Evolutionary conservation across 2,113 vertebrate species (phyloP).

Genomic region (Brachypteracias leptosomus): DNA sequence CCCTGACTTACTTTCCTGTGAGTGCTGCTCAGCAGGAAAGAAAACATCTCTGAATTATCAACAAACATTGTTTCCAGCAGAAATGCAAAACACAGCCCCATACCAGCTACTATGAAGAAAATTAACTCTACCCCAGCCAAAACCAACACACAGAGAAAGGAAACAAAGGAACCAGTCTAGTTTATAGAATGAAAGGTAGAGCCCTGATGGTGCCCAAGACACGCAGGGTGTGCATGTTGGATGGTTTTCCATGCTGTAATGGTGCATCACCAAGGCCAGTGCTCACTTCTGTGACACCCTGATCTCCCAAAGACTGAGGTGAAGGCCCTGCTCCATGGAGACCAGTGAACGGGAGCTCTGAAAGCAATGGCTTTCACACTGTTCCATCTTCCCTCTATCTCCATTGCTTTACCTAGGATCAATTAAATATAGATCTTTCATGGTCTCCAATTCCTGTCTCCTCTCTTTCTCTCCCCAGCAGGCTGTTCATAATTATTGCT

Average conservation of each 20-base stretch:
- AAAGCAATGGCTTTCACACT: not conserved
- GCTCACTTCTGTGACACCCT: not conserved
- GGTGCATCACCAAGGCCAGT: not conserved
- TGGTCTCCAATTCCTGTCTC: not conserved
- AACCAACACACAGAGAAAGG: not conserved
- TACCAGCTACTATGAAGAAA: not conserved
- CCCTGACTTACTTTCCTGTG: too few relatives aligned
- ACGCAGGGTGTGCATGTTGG: not conserved
- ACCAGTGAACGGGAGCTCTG: not conserved
- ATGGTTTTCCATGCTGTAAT: fast-evolving
- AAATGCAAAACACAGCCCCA: not conserved
- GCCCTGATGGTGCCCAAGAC: not conserved
- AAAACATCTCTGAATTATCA: not conserved
- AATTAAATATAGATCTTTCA: not conserved
- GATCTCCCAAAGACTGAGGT: not conserved
- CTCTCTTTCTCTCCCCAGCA: not conserved
- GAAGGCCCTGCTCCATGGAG: not conserved
- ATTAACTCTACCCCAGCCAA: not conserved
- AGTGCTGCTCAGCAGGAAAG: not conserved
- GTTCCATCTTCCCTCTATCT: not conserved
- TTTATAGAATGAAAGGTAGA: not conserved
- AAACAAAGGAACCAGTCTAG: not conserved
- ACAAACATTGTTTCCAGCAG: not conserved
- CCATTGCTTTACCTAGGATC: not conserved
- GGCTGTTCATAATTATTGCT: not conserved